These are phyloP conservation scores for Tridacna crocea DNA, from an alignment of 2,888 invertebrate species.

Conservation along the genomic window DNA sequence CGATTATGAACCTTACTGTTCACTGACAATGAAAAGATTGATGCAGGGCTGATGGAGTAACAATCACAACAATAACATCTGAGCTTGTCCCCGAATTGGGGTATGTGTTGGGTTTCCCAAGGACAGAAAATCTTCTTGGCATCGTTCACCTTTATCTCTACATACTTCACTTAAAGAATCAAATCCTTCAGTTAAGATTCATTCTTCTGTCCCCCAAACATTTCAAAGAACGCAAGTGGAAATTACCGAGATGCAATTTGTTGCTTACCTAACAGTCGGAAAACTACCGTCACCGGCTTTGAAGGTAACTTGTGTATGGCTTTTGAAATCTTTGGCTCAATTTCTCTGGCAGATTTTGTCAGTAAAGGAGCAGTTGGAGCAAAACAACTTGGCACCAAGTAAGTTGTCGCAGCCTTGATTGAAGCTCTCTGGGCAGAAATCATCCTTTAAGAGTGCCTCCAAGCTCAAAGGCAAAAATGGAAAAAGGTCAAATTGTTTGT, in stretches of 20 bases:
- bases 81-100: too few species aligned
- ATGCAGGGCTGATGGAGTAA: too few species aligned
- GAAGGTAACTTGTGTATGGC: not conserved
- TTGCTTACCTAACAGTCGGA: constrained; percentile 8
- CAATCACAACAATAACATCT: too few species aligned
- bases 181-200: too few species aligned
- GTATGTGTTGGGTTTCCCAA: too few species aligned
- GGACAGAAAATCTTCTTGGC: too few species aligned
- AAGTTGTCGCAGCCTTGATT: constrained; percentile 68
- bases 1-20: too few species aligned
- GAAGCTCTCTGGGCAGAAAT: constrained; percentile 68
- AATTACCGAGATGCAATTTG: not conserved
- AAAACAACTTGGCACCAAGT: constrained; percentile 67
- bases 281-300: constrained; percentile 11
- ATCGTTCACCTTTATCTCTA: too few species aligned
- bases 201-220: too few species aligned
- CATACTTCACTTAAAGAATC: too few species aligned
- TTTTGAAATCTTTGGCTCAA: constrained; percentile 30
- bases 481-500: constrained; percentile 47
- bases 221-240: too few species aligned
- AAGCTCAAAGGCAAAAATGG: not conserved
- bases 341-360: constrained; percentile 38
- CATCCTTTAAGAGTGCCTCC: constrained; percentile 46
- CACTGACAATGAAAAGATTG: too few species aligned
- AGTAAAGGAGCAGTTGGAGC: constrained; percentile 63